phyloP scores from a whole-genome alignment of 2,113 vertebrate genomes.

The Carollia perspicillata region DNA sequence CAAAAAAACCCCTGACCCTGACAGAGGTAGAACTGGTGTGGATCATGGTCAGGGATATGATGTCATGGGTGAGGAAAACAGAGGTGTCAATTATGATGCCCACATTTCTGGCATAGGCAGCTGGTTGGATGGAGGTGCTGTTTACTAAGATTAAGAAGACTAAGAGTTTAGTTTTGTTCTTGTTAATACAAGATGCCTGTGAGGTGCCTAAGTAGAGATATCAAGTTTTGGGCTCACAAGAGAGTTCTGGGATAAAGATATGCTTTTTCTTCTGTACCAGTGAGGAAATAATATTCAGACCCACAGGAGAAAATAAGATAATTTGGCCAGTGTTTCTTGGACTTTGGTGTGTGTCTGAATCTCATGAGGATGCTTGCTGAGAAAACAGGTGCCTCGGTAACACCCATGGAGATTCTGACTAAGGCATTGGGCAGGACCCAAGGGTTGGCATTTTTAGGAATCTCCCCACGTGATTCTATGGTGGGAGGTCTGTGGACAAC shows the following conservation, averaged over 20 bases:
- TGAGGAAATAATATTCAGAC: neutral
- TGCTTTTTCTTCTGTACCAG: accelerated
- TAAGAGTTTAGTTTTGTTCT: neutral
- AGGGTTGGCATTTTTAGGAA: neutral
- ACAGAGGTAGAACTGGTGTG: neutral
- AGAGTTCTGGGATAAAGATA: neutral
- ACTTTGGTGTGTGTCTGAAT: neutral
- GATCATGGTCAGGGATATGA: neutral
- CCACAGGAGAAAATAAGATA: neutral
- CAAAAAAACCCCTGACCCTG: too few species aligned
- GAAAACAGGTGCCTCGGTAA: neutral
- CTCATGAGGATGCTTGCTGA: neutral
- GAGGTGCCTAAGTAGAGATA: neutral
- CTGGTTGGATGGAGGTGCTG: neutral
- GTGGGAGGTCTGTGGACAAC: neutral
- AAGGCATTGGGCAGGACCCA: neutral
- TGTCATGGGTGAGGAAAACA: neutral
- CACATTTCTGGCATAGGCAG: neutral
- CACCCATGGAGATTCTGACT: neutral
- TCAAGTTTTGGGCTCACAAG: neutral
- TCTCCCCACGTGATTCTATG: neutral
- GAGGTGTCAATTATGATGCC: neutral
- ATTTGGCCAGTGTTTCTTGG: neutral
- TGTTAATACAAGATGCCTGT: neutral
- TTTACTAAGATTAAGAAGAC: neutral